These are phyloP conservation scores for Caenorhabditis wallacei DNA, from an alignment of 2,888 invertebrate species.

Conservation along the genomic window DNA sequence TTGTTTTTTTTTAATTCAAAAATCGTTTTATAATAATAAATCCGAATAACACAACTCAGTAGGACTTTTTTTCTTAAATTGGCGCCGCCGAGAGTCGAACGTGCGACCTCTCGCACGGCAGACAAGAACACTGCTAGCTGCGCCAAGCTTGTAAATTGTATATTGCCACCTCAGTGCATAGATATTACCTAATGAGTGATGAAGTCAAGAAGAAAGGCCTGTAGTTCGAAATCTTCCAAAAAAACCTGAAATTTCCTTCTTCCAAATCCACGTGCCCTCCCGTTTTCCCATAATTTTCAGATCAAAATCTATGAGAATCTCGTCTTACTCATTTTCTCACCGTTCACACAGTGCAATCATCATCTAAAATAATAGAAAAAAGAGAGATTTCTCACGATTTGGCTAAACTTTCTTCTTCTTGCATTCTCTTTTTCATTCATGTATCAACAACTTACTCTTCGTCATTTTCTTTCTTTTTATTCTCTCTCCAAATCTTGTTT, in stretches of 20 bases:
- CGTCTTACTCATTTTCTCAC: slow-evolving; percentile 20
- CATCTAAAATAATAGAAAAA: slow-evolving; percentile 2
- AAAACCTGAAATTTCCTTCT: too few relatives aligned
- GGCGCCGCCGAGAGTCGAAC: too few relatives aligned
- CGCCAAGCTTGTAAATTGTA: too few relatives aligned
- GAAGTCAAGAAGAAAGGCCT: too few relatives aligned
- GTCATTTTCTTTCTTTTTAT: slow-evolving; percentile 18
- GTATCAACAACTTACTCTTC: slow-evolving; percentile 47
- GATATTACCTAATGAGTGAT: too few relatives aligned
- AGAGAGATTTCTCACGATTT: slow-evolving; percentile 22
- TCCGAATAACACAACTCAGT: too few relatives aligned
- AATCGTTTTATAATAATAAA: too few relatives aligned
- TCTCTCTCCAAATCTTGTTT: slow-evolving; percentile 35
- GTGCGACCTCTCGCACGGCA: too few relatives aligned
- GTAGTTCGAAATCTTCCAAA: too few relatives aligned
- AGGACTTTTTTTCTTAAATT: too few relatives aligned
- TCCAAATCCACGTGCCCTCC: neutral
- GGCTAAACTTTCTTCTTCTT: slow-evolving; percentile 4
- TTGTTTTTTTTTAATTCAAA: neutral
- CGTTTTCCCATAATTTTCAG: neutral
- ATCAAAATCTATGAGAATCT: neutral
- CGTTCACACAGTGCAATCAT: slow-evolving; percentile 10
- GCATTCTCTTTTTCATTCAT: slow-evolving; percentile 12
- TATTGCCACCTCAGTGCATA: too few relatives aligned
- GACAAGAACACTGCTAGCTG: too few relatives aligned